Evolutionary conservation across 2,888 invertebrate genomes (phyloP), one percentile per base, ranked within the genome.

Genomic region (Patella depressa): DNA sequence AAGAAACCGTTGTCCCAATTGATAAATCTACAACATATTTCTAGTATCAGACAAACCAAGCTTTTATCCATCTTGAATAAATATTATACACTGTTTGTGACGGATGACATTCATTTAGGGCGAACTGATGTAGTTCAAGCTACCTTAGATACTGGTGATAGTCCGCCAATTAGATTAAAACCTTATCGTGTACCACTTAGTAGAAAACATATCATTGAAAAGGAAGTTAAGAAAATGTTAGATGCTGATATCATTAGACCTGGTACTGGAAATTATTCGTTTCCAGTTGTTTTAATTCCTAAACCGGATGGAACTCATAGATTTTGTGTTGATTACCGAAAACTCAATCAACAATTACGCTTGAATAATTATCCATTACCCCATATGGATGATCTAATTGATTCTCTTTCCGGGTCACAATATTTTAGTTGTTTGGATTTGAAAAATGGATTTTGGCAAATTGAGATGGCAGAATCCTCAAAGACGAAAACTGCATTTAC

Each of bases 181-280:
- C 74, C 57, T 17, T 74, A 69, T 69, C 57, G 69, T 14, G 74
- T 74, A 11, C 74, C 74, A 3, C 5, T 74, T 17, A 74, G n/a
- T 17, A 59, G 65, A 65, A 14, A 29, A 19, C 5, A 45, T 45
- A 45, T 45, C 5, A 7, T 45, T 45, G 45, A 45, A 45, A 45
- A 45, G 45, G 7, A 45, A 45, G 45, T 45, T 45, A 45, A 45
- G 45, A 45, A 45, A 45, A 45, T 45, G 45, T 45, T 45, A 45
- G 45, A 45, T 45, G 45, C 45, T 45, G 45, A 45, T 7, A 45
- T 45, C 7, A 45, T 45, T 45, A 45, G 5, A 45, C 45, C 45
- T 45, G 45, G 45, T 45, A 45, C 73, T 3, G 55, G 73, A 9
- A 55, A 73, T 14, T 73, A 55, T 53, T 53, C 73, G 5, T 73